Evolutionary conservation across 2,113 vertebrate species (phyloP).

Genomic region (Dromaius novaehollandiae): DNA sequence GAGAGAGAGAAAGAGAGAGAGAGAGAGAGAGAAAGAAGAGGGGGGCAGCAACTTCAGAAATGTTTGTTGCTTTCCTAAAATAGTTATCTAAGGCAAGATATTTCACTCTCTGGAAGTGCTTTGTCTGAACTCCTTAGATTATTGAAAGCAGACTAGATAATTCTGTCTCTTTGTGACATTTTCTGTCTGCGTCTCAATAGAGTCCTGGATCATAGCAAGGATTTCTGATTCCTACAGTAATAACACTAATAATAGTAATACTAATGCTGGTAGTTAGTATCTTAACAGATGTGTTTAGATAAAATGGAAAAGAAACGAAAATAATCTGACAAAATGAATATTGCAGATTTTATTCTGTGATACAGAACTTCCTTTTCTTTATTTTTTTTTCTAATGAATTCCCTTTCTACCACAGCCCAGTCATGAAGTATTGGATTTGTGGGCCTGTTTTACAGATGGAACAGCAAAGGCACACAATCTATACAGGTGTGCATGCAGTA

Average conservation of each 20-base stretch:
- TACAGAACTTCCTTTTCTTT: background rate
- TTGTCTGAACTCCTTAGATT: background rate
- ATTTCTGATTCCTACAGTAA: background rate
- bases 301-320: background rate
- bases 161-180: background rate
- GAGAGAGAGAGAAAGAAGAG: background rate
- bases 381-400: background rate
- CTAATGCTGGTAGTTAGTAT: background rate
- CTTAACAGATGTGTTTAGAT: background rate
- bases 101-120: background rate
- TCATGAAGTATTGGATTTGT: background rate
- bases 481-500: slow-evolving; percentile 26
- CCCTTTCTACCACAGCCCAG: background rate
- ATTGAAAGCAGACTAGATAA: background rate
- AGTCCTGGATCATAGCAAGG: background rate
- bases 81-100: background rate
- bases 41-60: background rate
- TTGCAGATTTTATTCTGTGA: background rate
- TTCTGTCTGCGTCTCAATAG: background rate
- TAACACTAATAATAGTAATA: background rate
- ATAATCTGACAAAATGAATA: background rate
- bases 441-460: background rate
- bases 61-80: background rate
- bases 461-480: background rate
- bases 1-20: background rate